Evolutionary conservation across 2,797 vertebrate species (phyloP), one percentile per base, ranked within the genome.

Genomic region (Aselliscus stoliczkanus): DNA sequence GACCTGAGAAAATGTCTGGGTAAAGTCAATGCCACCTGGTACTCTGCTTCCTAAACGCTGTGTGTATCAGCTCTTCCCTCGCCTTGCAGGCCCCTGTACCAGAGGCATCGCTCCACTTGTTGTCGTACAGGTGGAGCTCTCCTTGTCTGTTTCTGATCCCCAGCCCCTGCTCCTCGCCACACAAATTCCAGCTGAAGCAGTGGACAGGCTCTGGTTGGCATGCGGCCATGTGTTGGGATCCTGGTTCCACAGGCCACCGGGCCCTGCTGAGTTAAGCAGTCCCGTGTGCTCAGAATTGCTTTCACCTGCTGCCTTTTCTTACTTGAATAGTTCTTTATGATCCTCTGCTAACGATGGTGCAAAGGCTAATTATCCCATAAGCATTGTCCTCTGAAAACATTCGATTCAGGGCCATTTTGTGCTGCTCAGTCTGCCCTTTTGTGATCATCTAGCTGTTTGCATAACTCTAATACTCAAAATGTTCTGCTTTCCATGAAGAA

Each of bases 121-220:
- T 10, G 2, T 21, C 73, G 9, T 8, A 5, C 2, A 15, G n/a
- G 20, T 25, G 21, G 31, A 31, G 10, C 5, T 25, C 2, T 10
- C 11, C 47, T 13, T 11, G 13, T 54, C 13, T 2, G 1, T 14
- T 20, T 4, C 42, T 31, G 5, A 10, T 15, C 34, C 47, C 0
- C 62, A 54, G 12, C 1, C 13, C 0, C 7, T 13, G 15, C 12
- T 8, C 20, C 7, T 29, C 0, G 1, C 37, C 0, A 2, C n/a
- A 20, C 2, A 7, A 0, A 23, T 77, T 34, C 69, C 29, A 11
- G 11, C n/a, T 39, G 37, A 90, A 70, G 34, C 14, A n/a, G 50
- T 15, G 31, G 15, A 31, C 50, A n/a, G 29, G 5, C 12, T 76
- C 12, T 18, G 23, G 47, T 14, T 88, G 65, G 37, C 58, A 4